These are phyloP conservation scores for Conchocele bisecta DNA, from an alignment of 2,888 invertebrate species.

Conservation along the genomic window DNA sequence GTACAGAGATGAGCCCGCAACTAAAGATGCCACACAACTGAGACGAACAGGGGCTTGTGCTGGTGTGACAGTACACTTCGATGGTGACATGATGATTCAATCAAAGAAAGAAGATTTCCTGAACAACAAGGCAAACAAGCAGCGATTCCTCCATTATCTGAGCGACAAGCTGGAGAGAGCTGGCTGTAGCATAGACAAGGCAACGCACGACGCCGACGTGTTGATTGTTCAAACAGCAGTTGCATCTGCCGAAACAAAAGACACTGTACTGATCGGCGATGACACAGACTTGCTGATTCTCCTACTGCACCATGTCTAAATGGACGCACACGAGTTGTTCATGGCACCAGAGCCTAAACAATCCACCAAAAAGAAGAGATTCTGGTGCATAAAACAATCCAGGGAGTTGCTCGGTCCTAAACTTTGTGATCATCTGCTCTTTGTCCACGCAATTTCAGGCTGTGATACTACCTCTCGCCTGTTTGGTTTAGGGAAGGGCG, in stretches of 20 bases:
- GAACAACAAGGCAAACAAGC: conserved; percentile 58
- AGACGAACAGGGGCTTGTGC: conserved; percentile 40
- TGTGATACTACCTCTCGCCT: conserved; percentile 58
- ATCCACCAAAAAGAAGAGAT: conserved; percentile 4
- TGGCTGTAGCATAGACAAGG: conserved; percentile 42
- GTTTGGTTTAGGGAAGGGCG: conserved; percentile 42
- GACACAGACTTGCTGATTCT: conserved; percentile 70
- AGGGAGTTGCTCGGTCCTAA: conserved; percentile 22
- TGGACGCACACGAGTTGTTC: too few species aligned
- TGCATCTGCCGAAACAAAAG: too few species aligned
- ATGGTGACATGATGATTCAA: conserved; percentile 38
- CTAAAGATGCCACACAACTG: conserved; percentile 47
- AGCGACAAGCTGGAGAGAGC: conserved; percentile 13
- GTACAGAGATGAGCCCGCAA: conserved; percentile 31
- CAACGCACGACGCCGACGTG: conserved; percentile 63
- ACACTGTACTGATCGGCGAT: too few species aligned
- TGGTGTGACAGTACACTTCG: conserved; percentile 47
- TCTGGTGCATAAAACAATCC: conserved; percentile 51
- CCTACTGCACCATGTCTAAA: conserved; percentile 60
- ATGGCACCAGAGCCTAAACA: too few species aligned
- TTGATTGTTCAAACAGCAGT: conserved; percentile 60
- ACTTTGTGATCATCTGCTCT: conserved; percentile 33
- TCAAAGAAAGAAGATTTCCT: conserved; percentile 61
- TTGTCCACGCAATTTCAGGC: conserved; percentile 56
- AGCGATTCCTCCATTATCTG: conserved; percentile 58